Conservation (phyloP, 2,113 vertebrate genomes). For the Alethe diademata region DNA sequence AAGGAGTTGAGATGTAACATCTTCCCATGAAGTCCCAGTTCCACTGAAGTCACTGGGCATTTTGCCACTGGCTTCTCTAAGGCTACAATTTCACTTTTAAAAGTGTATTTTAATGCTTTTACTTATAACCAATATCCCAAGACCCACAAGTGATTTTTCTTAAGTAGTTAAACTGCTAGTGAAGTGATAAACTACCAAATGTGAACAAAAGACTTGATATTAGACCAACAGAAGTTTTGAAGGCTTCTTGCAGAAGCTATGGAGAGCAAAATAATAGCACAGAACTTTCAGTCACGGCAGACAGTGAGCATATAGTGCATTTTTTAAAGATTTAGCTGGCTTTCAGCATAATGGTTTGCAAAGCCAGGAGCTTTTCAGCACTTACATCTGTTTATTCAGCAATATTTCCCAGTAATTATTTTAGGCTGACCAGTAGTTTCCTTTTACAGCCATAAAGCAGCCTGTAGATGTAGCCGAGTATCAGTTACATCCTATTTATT, state of each 20-base stretch:
- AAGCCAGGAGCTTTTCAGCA: constrained; percentile 35
- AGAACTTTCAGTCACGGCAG: not conserved
- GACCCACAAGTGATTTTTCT: not conserved
- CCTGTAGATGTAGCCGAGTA: not conserved
- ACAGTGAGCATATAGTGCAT: not conserved
- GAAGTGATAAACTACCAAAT: not conserved
- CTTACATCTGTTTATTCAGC: constrained; percentile 45
- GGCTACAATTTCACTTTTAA: not conserved
- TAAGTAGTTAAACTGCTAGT: not conserved
- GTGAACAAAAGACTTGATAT: not conserved
- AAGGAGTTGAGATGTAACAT: not conserved
- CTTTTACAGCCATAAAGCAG: constrained; percentile 41
- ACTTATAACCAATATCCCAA: not conserved
- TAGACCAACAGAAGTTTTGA: not conserved
- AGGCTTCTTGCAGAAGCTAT: not conserved
- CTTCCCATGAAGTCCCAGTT: not conserved
- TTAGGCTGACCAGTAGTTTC: constrained; percentile 36
- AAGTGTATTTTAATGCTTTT: not conserved
- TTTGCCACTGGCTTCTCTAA: not conserved
- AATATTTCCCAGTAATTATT: constrained; percentile 55
- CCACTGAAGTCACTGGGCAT: not conserved
- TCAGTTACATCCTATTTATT: not conserved
- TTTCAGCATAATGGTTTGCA: constrained; percentile 38
- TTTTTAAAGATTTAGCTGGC: constrained; percentile 8
- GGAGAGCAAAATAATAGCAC: not conserved